Base-by-base conservation (phyloP, 2,797 vertebrate genomes). In the Rachycentron canadum region DNA sequence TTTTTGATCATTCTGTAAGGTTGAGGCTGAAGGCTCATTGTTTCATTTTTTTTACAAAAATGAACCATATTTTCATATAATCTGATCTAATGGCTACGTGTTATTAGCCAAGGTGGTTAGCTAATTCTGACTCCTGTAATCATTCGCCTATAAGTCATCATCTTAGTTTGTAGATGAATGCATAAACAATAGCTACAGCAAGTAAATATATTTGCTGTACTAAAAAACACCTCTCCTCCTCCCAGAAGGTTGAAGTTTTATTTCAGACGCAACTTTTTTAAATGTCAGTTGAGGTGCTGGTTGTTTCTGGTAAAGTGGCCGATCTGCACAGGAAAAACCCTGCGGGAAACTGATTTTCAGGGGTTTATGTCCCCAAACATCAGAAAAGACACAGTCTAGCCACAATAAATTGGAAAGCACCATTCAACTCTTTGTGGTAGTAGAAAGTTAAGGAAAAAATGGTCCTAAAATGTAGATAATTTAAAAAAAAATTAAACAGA, bases 31-130 rank as follows among this genome's bases (percentile, higher is more conserved):
- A n/a, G 25, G 26, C n/a, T n/a, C n/a, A n/a, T n/a, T n/a, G n/a
- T n/a, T 84, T 91, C 83, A 71, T 79, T 87, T 32, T 32, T 32
- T 32, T 32, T 32, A 32, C n/a, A n/a, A n/a, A n/a, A n/a, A n/a
- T n/a, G n/a, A n/a, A n/a, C n/a, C n/a, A n/a, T n/a, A n/a, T n/a
- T n/a, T n/a, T n/a, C n/a, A n/a, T n/a, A n/a, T n/a, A n/a, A n/a
- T n/a, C n/a, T n/a, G n/a, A n/a, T n/a, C n/a, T n/a, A n/a, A n/a
- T n/a, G n/a, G n/a, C n/a, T n/a, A n/a, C n/a, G n/a, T n/a, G n/a
- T n/a, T n/a, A n/a, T n/a, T n/a, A 26, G 21, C 38, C 0, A 0
- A 34, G 41, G 7, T 8, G 6, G 21, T 3, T 10, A n/a, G 32
- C 32, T 7, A 32, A 7, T n/a, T 21, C 45, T n/a, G 21, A 43